phyloP scores from a whole-genome alignment of 2,888 invertebrate species.

The Ormyrus thymus region DNA sequence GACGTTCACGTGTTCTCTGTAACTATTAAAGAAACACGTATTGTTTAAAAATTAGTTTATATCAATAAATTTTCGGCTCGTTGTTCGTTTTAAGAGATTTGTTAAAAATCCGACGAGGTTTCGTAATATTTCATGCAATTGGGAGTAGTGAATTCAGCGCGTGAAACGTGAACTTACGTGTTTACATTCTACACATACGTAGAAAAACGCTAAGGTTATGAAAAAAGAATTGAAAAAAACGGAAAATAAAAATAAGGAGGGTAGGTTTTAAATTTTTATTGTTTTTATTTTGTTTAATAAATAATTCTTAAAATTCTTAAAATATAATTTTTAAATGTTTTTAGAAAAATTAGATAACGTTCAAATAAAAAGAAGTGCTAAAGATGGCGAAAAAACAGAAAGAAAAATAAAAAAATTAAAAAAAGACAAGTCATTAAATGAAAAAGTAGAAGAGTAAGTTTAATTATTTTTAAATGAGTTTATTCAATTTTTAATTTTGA shows the following conservation, averaged over 20 bases:
- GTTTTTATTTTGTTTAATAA: neutral
- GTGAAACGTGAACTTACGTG: too few species aligned
- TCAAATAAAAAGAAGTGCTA: conserved; percentile 16
- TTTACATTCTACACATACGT: neutral
- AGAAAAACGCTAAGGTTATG: conserved; percentile 37
- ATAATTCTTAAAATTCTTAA: neutral
- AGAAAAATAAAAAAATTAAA: conserved; percentile 54
- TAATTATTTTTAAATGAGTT: conserved; percentile 11
- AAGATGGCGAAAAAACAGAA: conserved; percentile 34
- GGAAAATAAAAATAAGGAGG: conserved; percentile 3
- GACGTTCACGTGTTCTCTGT: conserved; percentile 1
- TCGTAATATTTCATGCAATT: conserved; percentile 36
- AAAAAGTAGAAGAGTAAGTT: conserved; percentile 20
- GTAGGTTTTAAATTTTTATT: conserved; percentile 8
- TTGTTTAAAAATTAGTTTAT: neutral
- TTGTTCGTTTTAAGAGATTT: neutral
- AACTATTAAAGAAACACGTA: neutral
- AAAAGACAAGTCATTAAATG: conserved; percentile 19
- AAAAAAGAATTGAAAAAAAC: neutral
- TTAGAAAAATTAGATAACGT: neutral
- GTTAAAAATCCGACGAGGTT: neutral
- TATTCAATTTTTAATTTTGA: neutral
- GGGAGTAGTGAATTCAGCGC: neutral
- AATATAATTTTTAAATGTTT: neutral
- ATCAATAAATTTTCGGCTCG: neutral